phyloP scores from a whole-genome alignment of 37 sponge, comb jelly and placozoan species.

The Beroe forskalii region DNA sequence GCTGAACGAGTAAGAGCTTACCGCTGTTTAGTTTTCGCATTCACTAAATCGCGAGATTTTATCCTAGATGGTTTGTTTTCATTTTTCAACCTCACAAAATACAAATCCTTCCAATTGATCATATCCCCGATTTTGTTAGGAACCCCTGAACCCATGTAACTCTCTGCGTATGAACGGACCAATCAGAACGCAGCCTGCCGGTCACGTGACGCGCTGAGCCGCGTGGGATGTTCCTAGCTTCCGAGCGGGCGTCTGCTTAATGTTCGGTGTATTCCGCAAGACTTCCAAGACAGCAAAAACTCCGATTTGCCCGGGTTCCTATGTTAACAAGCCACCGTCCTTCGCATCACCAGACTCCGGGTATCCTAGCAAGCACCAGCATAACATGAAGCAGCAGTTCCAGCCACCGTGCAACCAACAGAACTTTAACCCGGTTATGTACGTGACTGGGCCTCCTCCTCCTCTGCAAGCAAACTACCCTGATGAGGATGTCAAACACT shows the following conservation, averaged over 20 bases:
- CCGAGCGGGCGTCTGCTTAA: no score
- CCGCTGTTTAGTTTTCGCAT: no score
- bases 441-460: not conserved
- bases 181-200: not conserved
- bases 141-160: no score
- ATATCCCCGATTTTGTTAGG: no score
- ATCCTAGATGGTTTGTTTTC: no score
- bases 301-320: not conserved
- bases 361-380: not conserved
- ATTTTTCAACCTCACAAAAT: no score
- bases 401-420: not conserved
- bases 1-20: no score
- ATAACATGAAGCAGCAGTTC: not conserved
- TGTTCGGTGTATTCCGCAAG: slow-evolving; percentile 31
- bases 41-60: no score
- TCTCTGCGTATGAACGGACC: no score
- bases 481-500: not conserved
- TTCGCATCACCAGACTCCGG: not conserved
- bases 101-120: no score
- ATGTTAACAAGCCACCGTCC: not conserved
- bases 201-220: slow-evolving; percentile 13
- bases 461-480: not conserved
- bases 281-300: not conserved
- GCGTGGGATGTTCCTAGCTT: no score
- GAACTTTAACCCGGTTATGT: not conserved